Percentiles rank a stretch among this genome's conserved stretches.
phyloP scores from a whole-genome alignment of 2,797 vertebrate species.

The Mustela erminea region DNA sequence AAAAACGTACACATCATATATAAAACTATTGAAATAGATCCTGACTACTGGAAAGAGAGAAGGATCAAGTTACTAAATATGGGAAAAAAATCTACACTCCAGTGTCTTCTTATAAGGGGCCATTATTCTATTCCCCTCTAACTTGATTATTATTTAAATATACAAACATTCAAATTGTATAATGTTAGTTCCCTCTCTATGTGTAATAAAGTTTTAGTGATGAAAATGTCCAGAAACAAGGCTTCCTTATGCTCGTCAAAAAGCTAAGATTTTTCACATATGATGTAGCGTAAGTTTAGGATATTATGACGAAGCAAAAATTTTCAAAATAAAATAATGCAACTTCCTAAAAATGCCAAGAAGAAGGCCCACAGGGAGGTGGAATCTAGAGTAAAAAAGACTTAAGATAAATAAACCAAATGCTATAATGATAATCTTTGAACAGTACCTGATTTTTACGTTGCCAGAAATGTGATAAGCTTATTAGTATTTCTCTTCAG shows the following conservation, averaged over 20 bases:
- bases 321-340: slow-evolving; percentile 11
- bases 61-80: neutral
- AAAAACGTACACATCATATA: neutral
- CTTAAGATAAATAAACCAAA: neutral
- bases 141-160: slow-evolving; percentile 31
- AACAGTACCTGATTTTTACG: neutral
- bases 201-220: neutral
- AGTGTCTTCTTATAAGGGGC: neutral
- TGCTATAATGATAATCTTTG: slow-evolving; percentile 28
- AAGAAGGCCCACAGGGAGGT: neutral
- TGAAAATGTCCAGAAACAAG: slow-evolving; percentile 51
- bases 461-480: slow-evolving; percentile 5
- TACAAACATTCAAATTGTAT: neutral
- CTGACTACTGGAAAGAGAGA: neutral
- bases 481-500: neutral
- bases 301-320: neutral
- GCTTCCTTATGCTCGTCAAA: neutral
- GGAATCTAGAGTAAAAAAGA: neutral
- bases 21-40: slow-evolving; percentile 16
- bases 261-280: slow-evolving; percentile 14
- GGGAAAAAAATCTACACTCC: neutral
- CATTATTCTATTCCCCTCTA: neutral
- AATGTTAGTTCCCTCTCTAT: neutral
- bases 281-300: neutral
- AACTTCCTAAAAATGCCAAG: slow-evolving; percentile 2